Base-by-base conservation (phyloP, 2,113 vertebrate genomes). In the Dasypus novemcinctus region DNA sequence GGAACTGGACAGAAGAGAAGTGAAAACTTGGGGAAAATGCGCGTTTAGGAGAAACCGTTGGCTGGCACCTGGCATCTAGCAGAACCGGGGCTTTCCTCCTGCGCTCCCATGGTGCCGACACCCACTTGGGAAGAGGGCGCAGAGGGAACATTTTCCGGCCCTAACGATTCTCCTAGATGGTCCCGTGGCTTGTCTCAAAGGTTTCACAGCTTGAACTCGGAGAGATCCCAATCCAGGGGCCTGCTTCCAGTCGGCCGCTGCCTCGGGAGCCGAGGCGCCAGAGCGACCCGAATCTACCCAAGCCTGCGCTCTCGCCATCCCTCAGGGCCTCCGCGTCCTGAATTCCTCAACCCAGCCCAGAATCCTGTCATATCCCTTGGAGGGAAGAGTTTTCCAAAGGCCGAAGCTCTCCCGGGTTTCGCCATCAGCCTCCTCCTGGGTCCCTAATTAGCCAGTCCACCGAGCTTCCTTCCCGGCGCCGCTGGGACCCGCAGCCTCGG, bases 401-500 rank as follows among this genome's bases (percentile, higher is more conserved):
- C 96, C 94, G 96, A 93, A 97, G 94, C 46, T 64, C 79, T 85
- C 61, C 94, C 82, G 7, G 59, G 33, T 97, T 98, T 97, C 90
- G 84, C 96, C 98, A 96, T 71, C 98, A 63, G 75, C 90, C 14
- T 78, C 3, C 96, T 97, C 97, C 87, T 95, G 97, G 98, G 97
- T 94, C 96, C 97, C 97, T 98, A 97, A 97, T 98, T 97, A 98
- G 69, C 81, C 66, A 3, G 90, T 95, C 96, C 96, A 82, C 85
- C 14, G 5, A 69, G 68, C 85, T 97, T 95, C 96, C 96, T 97
- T 76, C 54, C 57, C 29, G 74, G 83, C 63, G 87, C 83, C 69
- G 59, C 75, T 18, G 0, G 46, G 90, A 71, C 81, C 9, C 21
- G 13, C 76, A 78, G 88, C 92, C 96, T 43, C 18, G 1, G 80